phyloP scores from a whole-genome alignment of 2,888 invertebrate genomes.

The Mimumesa dahlbomi region DNA sequence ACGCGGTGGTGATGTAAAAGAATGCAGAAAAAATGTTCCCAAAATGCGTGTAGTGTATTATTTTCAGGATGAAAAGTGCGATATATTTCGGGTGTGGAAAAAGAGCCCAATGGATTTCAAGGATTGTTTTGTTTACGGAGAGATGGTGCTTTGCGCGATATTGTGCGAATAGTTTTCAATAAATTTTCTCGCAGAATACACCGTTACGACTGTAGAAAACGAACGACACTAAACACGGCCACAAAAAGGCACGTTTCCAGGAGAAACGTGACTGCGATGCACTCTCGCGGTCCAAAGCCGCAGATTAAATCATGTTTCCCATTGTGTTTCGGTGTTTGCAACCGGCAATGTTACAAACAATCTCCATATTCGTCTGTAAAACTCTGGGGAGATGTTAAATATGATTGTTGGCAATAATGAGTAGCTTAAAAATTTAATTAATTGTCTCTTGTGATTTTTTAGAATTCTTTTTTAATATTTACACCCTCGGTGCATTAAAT shows the following conservation, averaged over 20 bases:
- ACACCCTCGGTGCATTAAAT: too few relatives aligned
- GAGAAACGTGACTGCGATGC: too few relatives aligned
- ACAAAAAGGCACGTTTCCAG: slow-evolving; percentile 19
- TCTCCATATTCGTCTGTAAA: too few relatives aligned
- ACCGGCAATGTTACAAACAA: not conserved
- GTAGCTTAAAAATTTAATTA: too few relatives aligned
- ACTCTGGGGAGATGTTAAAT: too few relatives aligned
- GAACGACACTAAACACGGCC: slow-evolving; percentile 26
- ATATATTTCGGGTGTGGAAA: not conserved
- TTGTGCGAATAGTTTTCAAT: slow-evolving; percentile 28
- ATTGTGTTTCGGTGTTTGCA: not conserved
- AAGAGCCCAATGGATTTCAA: not conserved
- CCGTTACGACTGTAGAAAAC: slow-evolving; percentile 15
- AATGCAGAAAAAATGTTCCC: too few relatives aligned
- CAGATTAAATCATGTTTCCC: slow-evolving; percentile 31
- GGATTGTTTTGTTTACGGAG: slow-evolving; percentile 12
- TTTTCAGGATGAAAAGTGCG: slow-evolving; percentile 4
- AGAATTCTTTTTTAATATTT: too few relatives aligned
- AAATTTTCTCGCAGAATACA: slow-evolving; percentile 24
- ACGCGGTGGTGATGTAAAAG: too few relatives aligned
- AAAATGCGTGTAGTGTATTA: too few relatives aligned
- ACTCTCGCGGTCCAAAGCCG: slow-evolving; percentile 3
- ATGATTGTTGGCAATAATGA: too few relatives aligned
- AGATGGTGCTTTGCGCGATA: not conserved
- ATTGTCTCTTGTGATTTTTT: too few relatives aligned